These are phyloP conservation scores for Atta texana DNA, from an alignment of 1,140 invertebrate species.

Conservation along the genomic window DNA sequence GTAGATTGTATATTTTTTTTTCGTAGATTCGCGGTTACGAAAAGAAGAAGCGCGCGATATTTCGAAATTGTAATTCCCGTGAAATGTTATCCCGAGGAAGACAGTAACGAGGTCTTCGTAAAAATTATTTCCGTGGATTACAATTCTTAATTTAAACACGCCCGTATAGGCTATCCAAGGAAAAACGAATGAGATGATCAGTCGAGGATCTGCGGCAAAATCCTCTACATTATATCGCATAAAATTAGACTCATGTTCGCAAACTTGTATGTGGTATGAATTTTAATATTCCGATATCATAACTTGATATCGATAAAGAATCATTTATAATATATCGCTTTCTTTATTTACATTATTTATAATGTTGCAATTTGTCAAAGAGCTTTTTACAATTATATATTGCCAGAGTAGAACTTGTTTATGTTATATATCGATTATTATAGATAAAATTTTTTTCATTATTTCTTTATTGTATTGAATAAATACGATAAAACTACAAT, in stretches of 20 bases:
- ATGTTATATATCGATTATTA: background rate
- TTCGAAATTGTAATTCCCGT: conserved; percentile 29
- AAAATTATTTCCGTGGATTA: conserved; percentile 18
- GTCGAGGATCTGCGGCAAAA: background rate
- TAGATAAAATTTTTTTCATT: background rate
- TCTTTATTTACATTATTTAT: background rate
- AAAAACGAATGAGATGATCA: background rate
- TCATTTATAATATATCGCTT: background rate
- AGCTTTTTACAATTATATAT: background rate
- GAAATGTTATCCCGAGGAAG: conserved; percentile 28
- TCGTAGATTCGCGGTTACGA: background rate
- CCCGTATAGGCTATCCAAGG: background rate
- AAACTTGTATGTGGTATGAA: background rate
- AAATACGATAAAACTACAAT: background rate
- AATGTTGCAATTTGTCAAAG: background rate
- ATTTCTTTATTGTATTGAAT: background rate
- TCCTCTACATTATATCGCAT: background rate
- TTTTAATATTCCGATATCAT: background rate
- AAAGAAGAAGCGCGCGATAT: background rate
- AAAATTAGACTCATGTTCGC: background rate
- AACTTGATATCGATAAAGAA: background rate
- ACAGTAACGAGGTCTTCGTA: conserved; percentile 31
- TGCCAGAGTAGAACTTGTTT: background rate
- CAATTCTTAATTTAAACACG: conserved; percentile 27
- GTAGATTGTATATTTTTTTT: conserved; percentile 27